Conservation (phyloP, 2,888 invertebrate genomes). For the Rhagium mordax region DNA sequence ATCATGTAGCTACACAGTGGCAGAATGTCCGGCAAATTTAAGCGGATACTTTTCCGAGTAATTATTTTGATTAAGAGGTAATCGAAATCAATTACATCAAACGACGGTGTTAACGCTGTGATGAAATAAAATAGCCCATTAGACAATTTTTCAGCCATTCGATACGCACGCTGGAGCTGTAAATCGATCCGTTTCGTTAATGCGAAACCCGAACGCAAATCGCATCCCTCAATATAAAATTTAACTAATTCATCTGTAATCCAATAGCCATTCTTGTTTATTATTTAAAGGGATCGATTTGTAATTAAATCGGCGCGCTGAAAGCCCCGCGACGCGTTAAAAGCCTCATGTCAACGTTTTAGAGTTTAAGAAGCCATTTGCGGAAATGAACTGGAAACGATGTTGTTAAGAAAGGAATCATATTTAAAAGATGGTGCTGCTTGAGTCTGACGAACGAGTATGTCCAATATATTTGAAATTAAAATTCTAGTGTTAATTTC, state of each 20-base stretch:
- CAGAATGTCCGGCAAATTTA: neutral
- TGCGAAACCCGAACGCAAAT: conserved; percentile 6
- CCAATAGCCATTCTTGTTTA: conserved; percentile 11
- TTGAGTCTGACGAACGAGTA: too few species aligned
- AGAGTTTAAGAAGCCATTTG: too few species aligned
- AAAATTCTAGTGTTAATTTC: too few species aligned
- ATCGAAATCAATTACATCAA: neutral
- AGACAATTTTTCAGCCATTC: conserved; percentile 24
- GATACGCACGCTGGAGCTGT: neutral
- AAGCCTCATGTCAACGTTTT: too few species aligned
- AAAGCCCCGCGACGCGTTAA: neutral
- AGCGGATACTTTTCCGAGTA: neutral
- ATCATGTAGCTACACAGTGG: too few species aligned
- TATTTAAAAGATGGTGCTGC: too few species aligned
- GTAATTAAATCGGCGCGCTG: neutral
- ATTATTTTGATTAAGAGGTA: neutral
- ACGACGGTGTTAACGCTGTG: neutral
- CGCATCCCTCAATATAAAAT: conserved; percentile 7
- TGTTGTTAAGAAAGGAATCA: too few species aligned
- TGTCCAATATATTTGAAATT: too few species aligned
- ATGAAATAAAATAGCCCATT: conserved; percentile 20
- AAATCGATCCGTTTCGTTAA: conserved; percentile 21
- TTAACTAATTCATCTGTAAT: conserved; percentile 19
- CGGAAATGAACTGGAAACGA: too few species aligned
- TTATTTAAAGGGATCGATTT: conserved; percentile 19